Evolutionary conservation across 2,797 vertebrate genomes (phyloP), one percentile per base, ranked within the genome.

Genomic region (Intellagama lesueurii): DNA sequence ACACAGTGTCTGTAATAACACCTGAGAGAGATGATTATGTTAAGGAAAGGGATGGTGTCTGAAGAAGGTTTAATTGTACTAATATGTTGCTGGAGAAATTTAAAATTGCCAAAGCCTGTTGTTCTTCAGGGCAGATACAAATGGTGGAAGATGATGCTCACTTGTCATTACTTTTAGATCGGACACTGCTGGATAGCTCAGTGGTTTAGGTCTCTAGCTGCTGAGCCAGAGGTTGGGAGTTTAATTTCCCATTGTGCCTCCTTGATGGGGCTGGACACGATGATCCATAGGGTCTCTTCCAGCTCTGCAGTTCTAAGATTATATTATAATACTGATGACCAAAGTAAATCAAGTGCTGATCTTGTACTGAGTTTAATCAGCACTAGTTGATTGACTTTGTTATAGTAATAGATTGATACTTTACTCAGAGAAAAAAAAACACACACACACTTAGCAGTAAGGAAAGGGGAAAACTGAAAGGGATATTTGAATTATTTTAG

Each of bases 401-500:
- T 47, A 1, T 17, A n/a, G 35, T 32, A 81, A 11, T 5, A 68
- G 24, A 28, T 89, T 52, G 19, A 7, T 60, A 24, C 30, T 82
- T n/a, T 79, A 87, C 32, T 77, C n/a, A n/a, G n/a, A n/a, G n/a
- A n/a, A n/a, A n/a, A n/a, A n/a, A n/a, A n/a, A n/a, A 52, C 52
- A 52, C 12, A 52, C 52, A 7, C 7, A 7, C 12, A 7, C 14
- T 68, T 68, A 24, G 16, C 5, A 52, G 56, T 52, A 52, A 49
- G 85, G 49, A 28, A 32, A 56, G 66, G 85, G 91, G 90, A 81
- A 2, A 78, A 86, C 3, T 24, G 91, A 91, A 30, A 1, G 14
- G 3, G 9, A 24, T 87, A 0, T 28, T 86, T 83, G 0, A 84
- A 90, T 47, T 84, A 44, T 79, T 93, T 94, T 86, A 87, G 49